Percentiles rank a stretch among this genome's conserved stretches.
phyloP scores from a whole-genome alignment of 2,797 vertebrate genomes.

The Serranus cabrilla region DNA sequence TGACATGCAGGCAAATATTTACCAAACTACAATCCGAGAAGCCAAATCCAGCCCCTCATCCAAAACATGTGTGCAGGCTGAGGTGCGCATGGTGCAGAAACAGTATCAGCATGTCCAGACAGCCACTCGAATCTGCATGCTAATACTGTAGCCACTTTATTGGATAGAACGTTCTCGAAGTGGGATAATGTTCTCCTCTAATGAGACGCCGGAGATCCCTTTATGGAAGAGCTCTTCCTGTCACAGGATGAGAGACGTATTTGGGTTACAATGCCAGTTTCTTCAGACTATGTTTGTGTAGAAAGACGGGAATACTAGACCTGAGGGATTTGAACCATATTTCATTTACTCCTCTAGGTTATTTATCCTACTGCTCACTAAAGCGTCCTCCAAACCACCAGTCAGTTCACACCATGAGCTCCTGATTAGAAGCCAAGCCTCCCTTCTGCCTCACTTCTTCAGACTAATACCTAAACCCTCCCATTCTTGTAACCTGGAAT shows the following conservation, averaged over 20 bases:
- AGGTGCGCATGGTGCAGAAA: conserved; percentile 59
- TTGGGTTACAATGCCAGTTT: conserved; percentile 68
- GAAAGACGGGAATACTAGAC: conserved; percentile 55
- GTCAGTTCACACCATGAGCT: conserved; percentile 56
- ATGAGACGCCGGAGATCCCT: conserved; percentile 71
- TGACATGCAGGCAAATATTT: conserved; percentile 76
- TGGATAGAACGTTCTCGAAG: conserved; percentile 43
- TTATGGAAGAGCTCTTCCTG: conserved; percentile 71
- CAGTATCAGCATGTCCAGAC: conserved; percentile 67
- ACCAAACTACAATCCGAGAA: conserved; percentile 70
- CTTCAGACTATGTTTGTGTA: conserved; percentile 46
- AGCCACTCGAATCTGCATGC: conserved; percentile 44
- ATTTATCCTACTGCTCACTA: conserved; percentile 61
- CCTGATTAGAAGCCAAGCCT: conserved; percentile 50
- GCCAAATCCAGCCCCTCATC: conserved; percentile 73
- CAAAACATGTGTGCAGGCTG: conserved; percentile 75
- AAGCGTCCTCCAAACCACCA: conserved; percentile 40
- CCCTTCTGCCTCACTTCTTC: conserved; percentile 35
- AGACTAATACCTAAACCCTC: conserved; percentile 32
- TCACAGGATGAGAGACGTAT: conserved; percentile 69
- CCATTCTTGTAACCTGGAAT: conserved; percentile 58
- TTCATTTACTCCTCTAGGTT: conserved; percentile 61
- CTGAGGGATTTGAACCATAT: conserved; percentile 63
- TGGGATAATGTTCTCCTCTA: conserved; percentile 68
- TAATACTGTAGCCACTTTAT: conserved; percentile 52